Evolutionary conservation across 2,113 vertebrate genomes (phyloP).

Genomic region (Lepus timidus): DNA sequence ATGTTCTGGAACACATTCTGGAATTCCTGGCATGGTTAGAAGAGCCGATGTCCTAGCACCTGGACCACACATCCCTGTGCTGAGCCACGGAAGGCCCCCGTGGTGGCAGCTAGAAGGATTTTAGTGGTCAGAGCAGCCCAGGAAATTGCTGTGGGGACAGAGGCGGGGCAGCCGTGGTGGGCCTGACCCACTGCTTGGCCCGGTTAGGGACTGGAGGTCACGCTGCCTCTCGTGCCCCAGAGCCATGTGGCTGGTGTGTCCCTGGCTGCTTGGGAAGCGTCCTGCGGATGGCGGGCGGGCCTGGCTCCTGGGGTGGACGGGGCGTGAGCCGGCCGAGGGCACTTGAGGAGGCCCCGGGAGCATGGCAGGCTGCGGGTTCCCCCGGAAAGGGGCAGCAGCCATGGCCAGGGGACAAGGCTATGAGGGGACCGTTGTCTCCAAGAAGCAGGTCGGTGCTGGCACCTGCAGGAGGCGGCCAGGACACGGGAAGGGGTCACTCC

Average conservation of each 20-base stretch:
- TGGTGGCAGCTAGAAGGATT: not conserved
- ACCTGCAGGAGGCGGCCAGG: not conserved
- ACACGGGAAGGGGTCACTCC: not conserved
- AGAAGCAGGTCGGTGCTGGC: not conserved
- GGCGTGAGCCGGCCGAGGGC: fast-evolving
- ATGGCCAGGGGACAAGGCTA: too few relatives aligned
- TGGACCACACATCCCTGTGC: too few relatives aligned
- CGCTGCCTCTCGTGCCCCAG: too few relatives aligned
- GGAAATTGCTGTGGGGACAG: fast-evolving
- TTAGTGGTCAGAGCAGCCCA: not conserved
- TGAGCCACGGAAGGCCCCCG: not conserved
- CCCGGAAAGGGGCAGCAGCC: fast-evolving
- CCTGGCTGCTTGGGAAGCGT: too few relatives aligned
- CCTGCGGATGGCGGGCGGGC: fast-evolving
- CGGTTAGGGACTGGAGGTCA: fast-evolving
- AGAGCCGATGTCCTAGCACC: not conserved
- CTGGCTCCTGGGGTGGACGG: too few relatives aligned
- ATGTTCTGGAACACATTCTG: not conserved
- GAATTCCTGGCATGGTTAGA: not conserved
- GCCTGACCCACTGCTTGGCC: fast-evolving
- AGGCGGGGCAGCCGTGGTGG: fast-evolving
- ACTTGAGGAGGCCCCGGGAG: fast-evolving
- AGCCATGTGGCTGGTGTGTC: fast-evolving
- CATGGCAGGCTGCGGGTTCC: fast-evolving
- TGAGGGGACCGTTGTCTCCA: not conserved